Evolutionary conservation across 2,113 vertebrate species (phyloP), one percentile per base, ranked within the genome.

Genomic region (Macroglossus sobrinus): DNA sequence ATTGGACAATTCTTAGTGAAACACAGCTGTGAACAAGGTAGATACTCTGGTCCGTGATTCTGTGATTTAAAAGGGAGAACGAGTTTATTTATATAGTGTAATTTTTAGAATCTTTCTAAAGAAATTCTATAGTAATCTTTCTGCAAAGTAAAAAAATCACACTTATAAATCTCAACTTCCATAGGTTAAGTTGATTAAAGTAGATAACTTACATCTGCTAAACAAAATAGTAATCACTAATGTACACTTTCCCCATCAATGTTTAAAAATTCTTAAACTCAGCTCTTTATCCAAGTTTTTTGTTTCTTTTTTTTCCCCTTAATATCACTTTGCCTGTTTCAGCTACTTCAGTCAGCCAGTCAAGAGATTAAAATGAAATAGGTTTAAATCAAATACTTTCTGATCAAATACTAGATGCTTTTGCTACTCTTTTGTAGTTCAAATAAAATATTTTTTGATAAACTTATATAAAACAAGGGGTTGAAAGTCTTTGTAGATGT

Each of bases 381-480:
- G 19, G 11, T 76, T 88, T 84, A 72, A 88, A n/a, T 84, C 5
- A 57, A 92, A 93, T 50, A 50, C 50, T 50, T 50, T 47, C 16
- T 16, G 14, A 50, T 50, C 50, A 50, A 50, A 50, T 50, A 35
- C 15, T 7, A 79, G 33, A 7, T 89, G 69, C 28, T 90, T 84
- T 84, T 63, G 24, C 69, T 59, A 5, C 5, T 72, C 10, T 66
- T 72, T 74, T 43, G 2, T 68, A 47, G 35, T 55, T 96, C 43
- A 92, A 28, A 50, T 38, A 81, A 72, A 84, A 33, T 71, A n/a
- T 61, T 78, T 94, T 76, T 92, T 38, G 22, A 66, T 82, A 45
- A 89, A 94, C 21, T 79, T 96, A 87, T 30, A 38, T 89, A 33
- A 97, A 92, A 74, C 80, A 28, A 86, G 19, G 3, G 66, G 45